Evolutionary conservation across 2,888 invertebrate genomes (phyloP), one percentile per base, ranked within the genome.

Genomic region (Zaprionus obscuricornis): DNA sequence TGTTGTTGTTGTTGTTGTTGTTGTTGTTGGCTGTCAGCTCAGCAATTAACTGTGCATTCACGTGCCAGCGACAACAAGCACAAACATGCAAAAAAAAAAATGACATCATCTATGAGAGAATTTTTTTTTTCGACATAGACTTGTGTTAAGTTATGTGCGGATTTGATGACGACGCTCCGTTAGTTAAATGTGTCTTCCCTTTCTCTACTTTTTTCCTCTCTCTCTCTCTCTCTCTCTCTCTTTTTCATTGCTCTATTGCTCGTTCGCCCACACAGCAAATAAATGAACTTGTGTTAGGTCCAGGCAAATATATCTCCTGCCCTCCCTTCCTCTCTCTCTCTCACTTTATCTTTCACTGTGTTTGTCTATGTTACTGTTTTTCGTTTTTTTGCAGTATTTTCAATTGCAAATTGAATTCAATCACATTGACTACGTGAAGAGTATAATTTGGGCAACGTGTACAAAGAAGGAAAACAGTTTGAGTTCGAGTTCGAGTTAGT

Each of bases 391-490:
- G 17, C n/a, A 52, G 66, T 58, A 66, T 82, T 78, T 82, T 83
- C 83, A 78, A 82, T 82, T 82, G 85, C 82, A 82, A 82, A 82
- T 82, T 85, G 82, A 85, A 82, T 85, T 85, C 82, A 85, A 85
- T 82, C 83, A n/a, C n/a, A 85, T 78, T 76, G 76, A 65, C 76
- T 82, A n/a, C n/a, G n/a, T n/a, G n/a, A n/a, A n/a, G n/a, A n/a
- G n/a, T n/a, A 67, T 82, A 82, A 82, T 85, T 82, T 82, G 83
- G 74, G 37, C n/a, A 3, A 16, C 20, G 2, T 1, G 49, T 29
- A 17, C 27, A 43, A 18, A 47, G 36, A 57, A 57, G 57, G 34
- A 45, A 50, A 50, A 26, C 52, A 60, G 45, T 37, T 33, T 8
- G 24, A 18, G 29, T 17, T 18, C 10, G 29, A 18, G 36, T 37